Evolutionary conservation across 2,888 invertebrate genomes (phyloP).

Genomic region (Patella pellucida): DNA sequence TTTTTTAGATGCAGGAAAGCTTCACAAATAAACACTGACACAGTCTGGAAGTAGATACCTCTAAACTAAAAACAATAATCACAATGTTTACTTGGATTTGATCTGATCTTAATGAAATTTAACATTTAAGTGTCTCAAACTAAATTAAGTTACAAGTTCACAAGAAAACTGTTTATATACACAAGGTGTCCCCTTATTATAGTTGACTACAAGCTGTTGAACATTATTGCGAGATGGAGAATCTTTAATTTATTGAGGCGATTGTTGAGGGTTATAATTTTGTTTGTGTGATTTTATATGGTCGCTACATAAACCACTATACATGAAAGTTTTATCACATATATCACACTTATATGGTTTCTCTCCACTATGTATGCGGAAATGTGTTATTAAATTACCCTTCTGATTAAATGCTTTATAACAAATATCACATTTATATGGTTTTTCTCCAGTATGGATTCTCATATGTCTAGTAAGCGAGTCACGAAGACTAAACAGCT

Average conservation of each 20-base stretch:
- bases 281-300: conserved; percentile 3
- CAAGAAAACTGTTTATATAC: no score
- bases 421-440: conserved; percentile 10
- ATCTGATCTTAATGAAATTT: no score
- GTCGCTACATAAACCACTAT: conserved; percentile 4
- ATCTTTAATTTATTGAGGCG: neutral
- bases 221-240: no score
- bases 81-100: no score
- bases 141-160: no score
- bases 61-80: no score
- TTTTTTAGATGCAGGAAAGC: no score
- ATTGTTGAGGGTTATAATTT: neutral
- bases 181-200: no score
- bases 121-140: no score
- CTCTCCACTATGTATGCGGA: conserved; percentile 1
- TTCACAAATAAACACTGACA: no score
- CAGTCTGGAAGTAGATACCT: no score
- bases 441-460: conserved; percentile 8
- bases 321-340: conserved; percentile 1
- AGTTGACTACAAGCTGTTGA: no score
- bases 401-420: conserved; percentile 11
- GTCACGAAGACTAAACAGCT: neutral
- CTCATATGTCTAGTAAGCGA: neutral
- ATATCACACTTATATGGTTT: conserved; percentile 12
- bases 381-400: conserved; percentile 11